Evolutionary conservation across 1,140 invertebrate species (phyloP).

Genomic region (Drosophila melanogaster): Release_6_plus_ISO1_MT NT_037436.4:10988001-10988500

Average conservation of each 20-base stretch:
- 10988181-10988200: slow-evolving; percentile 45
- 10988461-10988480: slow-evolving; percentile 81
- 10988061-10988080: not conserved
- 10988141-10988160: not conserved
- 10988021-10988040: no score
- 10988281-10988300: slow-evolving; percentile 7
- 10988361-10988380: slow-evolving; percentile 7
- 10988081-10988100: slow-evolving; percentile 6
- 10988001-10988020: no score
- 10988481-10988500: slow-evolving; percentile 69
- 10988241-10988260: slow-evolving; percentile 73
- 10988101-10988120: not conserved
- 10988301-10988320: not conserved
- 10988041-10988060: no score
- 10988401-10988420: slow-evolving; percentile 70
- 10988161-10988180: slow-evolving; percentile 9
- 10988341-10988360: slow-evolving; percentile 5
- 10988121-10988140: not conserved
- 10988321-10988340: not conserved
- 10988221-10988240: slow-evolving; percentile 31
- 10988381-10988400: slow-evolving; percentile 27
- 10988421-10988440: slow-evolving; percentile 36
- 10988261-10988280: slow-evolving; percentile 68
- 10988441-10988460: slow-evolving; percentile 58
- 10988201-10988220: slow-evolving; percentile 9